These are phyloP conservation scores for Malurus alboscapulatus DNA, from an alignment of 2,113 vertebrate genomes.

Conservation along the genomic window DNA sequence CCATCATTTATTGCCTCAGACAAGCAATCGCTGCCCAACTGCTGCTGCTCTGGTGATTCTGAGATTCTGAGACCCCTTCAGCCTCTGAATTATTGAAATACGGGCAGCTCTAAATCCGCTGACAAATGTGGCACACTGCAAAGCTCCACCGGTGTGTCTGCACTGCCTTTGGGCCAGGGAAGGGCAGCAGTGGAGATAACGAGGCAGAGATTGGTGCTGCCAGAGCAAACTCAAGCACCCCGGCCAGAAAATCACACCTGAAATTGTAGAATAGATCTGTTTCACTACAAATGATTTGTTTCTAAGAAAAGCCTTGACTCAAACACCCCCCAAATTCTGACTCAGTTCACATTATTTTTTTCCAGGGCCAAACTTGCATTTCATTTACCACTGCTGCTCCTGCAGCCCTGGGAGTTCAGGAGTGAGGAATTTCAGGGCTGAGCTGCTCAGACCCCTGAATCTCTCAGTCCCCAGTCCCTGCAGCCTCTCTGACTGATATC, in stretches of 20 bases:
- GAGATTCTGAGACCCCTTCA: not conserved
- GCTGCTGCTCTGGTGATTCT: not conserved
- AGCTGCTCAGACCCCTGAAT: not conserved
- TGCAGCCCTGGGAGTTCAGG: not conserved
- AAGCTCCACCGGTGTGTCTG: not conserved
- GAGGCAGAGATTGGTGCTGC: not conserved
- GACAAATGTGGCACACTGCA: not conserved
- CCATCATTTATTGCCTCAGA: not conserved
- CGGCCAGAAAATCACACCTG: not conserved
- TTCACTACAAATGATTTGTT: rapidly evolving
- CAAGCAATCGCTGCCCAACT: not conserved
- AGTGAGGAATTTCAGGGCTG: not conserved
- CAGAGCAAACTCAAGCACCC: not conserved
- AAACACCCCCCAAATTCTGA: not conserved
- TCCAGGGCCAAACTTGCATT: not conserved
- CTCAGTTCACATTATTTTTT: not conserved
- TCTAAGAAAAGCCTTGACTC: not conserved
- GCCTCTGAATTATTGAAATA: not conserved
- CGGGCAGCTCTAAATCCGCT: not conserved
- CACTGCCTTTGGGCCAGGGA: not conserved
- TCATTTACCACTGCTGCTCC: not conserved
- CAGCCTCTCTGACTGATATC: not conserved
- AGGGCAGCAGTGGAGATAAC: not conserved
- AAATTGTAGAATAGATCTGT: too few species aligned
- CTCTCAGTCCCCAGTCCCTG: not conserved